Evolutionary conservation across 1,140 invertebrate genomes (phyloP).

Genomic region (Triops longicaudatus): DNA sequence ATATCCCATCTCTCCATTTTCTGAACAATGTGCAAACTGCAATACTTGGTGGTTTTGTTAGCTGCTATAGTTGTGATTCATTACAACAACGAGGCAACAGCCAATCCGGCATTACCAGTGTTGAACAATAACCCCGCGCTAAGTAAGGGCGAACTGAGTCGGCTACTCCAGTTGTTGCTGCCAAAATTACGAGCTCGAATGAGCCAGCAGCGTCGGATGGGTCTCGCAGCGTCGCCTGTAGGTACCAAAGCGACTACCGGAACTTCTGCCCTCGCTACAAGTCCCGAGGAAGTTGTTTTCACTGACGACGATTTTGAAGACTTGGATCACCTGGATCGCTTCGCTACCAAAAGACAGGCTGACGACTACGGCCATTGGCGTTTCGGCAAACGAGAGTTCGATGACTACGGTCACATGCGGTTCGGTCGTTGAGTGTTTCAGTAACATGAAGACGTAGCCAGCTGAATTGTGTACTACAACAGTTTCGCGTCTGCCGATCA

Average conservation of each 20-base stretch:
- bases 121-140: neutral
- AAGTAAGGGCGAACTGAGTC: neutral
- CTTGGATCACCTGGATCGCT: constrained; percentile 33
- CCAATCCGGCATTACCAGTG: neutral
- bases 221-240: neutral
- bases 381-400: constrained; percentile 51
- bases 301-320: constrained; percentile 50
- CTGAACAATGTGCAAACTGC: neutral
- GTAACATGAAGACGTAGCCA: neutral
- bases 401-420: constrained; percentile 60
- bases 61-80: neutral
- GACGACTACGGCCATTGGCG: constrained; percentile 56
- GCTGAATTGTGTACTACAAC: neutral
- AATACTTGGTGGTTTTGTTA: neutral
- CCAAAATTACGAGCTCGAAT: neutral
- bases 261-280: neutral
- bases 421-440: constrained; percentile 44
- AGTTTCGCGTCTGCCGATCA: neutral
- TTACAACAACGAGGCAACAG: neutral
- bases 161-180: neutral
- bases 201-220: neutral
- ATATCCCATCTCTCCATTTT: too few relatives aligned
- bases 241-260: neutral
- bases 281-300: constrained; percentile 34
- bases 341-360: constrained; percentile 43